Base-by-base conservation (phyloP, 2,888 invertebrate genomes). In the Leptopilina myrica region DNA sequence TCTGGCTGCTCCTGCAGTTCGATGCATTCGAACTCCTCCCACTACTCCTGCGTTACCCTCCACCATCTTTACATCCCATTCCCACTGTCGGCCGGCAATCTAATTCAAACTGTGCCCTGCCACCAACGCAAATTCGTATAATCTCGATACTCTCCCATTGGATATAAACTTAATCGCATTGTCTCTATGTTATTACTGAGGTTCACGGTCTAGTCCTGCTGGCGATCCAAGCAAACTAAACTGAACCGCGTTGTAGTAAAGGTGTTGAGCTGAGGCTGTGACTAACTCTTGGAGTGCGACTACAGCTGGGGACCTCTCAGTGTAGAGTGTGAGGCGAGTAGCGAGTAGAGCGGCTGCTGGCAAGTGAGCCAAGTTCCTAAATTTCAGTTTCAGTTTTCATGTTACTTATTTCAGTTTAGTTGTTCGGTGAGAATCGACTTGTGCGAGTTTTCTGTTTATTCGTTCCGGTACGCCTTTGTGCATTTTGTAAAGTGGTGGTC, bases 361-460 rank as follows among this genome's bases (percentile, higher is more conserved):
- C 53, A 73, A 69, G 56, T 62, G 62, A 62, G 62, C 62, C 62
- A 62, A 62, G 62, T 62, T 15, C 53, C 20, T 53, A 26, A 56
- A 14, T 67, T 62, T 62, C 62, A 59, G 59, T 59, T 15, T n/a
- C 59, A 9, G 49, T 49, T 20, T 20, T 49, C n/a, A 20, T 64
- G 15, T 64, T 43, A 33, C 33, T 33, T 33, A 49, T 33, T 64
- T 85, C 84, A 85, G 85, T 64, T 84, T 84, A 85, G 85, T 86
- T 84, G 81, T 81, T 84, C 85, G 84, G 85, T 81, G 82, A 85
- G 81, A 82, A 81, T 86, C 81, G 86, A 83, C 77, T 78, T 78
- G 84, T 62, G 76, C 78, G 78, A 43, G 33, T 76, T 49, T 46
- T 62, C n/a, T 46, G 67, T 79, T 75, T 76, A 67, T 49, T 78